Conservation (phyloP, 2,113 vertebrate species). For the Paradoxurus hermaphroditus region DNA sequence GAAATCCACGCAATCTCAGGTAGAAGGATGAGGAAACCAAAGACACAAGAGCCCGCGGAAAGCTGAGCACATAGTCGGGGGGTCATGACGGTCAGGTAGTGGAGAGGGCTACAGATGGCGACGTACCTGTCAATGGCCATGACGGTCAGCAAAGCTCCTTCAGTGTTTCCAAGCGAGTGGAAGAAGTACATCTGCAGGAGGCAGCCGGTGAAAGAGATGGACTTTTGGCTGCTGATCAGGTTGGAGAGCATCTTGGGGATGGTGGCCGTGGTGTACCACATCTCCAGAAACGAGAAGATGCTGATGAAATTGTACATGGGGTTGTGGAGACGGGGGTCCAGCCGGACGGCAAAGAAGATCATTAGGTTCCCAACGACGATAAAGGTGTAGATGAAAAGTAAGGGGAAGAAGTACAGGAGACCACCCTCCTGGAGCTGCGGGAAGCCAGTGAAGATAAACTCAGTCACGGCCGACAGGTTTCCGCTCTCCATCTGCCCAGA, state of each 20-base stretch:
- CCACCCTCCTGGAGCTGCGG: neutral
- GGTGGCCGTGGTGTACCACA: constrained; percentile 35
- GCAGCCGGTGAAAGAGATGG: constrained; percentile 23
- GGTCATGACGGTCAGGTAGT: constrained; percentile 58
- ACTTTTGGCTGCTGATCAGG: neutral
- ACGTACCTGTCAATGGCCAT: constrained; percentile 57
- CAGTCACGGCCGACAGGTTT: neutral
- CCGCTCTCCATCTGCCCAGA: neutral
- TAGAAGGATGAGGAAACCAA: constrained; percentile 49
- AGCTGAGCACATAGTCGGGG: neutral
- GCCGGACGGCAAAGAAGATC: constrained; percentile 38
- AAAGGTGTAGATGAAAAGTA: constrained; percentile 21
- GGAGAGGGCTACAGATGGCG: constrained; percentile 63
- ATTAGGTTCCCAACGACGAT: neutral
- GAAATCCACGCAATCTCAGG: constrained; percentile 60
- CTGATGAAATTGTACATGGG: constrained; percentile 20
- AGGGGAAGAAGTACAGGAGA: neutral
- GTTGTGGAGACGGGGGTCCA: neutral
- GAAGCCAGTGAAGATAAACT: constrained; percentile 39
- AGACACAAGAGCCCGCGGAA: constrained; percentile 55
- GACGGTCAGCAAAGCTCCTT: neutral
- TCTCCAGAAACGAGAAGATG: constrained; percentile 50
- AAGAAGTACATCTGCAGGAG: constrained; percentile 54
- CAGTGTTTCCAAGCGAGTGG: neutral
- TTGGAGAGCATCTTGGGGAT: constrained; percentile 34